Conservation (phyloP, 2,888 invertebrate genomes). For the Rhagium mordax region DNA sequence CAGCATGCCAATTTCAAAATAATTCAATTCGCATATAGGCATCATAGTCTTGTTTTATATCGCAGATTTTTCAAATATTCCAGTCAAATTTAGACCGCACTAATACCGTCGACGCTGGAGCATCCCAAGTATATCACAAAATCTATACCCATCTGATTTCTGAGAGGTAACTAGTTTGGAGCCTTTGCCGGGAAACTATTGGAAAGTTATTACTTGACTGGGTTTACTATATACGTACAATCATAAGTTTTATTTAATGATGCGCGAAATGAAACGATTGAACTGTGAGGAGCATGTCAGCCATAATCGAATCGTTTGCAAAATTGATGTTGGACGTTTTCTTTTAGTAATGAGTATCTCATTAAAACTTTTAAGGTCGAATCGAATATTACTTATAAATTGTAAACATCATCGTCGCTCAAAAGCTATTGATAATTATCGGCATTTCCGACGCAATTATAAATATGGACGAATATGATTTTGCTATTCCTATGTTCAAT, state of each 20-base stretch:
- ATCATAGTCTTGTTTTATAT: too few relatives aligned
- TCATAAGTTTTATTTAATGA: neutral
- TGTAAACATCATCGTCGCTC: neutral
- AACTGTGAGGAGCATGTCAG: neutral
- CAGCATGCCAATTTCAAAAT: too few relatives aligned
- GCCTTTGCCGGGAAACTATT: neutral
- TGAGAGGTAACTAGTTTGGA: neutral
- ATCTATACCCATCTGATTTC: too few relatives aligned
- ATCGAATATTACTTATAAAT: neutral
- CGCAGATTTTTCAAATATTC: too few relatives aligned
- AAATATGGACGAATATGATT: too few relatives aligned
- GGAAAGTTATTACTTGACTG: neutral
- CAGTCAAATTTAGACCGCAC: too few relatives aligned
- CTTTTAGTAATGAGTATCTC: neutral
- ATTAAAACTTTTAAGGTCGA: neutral
- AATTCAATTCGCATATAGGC: too few relatives aligned
- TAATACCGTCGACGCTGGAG: neutral
- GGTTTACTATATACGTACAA: neutral
- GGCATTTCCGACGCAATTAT: too few relatives aligned
- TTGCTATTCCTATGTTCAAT: too few relatives aligned
- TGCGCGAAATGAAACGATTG: neutral
- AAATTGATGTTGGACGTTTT: neutral
- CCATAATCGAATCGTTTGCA: neutral
- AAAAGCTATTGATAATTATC: neutral
- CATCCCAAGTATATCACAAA: too few relatives aligned